Evolutionary conservation across 2,888 invertebrate genomes (phyloP), one percentile per base, ranked within the genome.

Genomic region (Parnassius mnemosyne): DNA sequence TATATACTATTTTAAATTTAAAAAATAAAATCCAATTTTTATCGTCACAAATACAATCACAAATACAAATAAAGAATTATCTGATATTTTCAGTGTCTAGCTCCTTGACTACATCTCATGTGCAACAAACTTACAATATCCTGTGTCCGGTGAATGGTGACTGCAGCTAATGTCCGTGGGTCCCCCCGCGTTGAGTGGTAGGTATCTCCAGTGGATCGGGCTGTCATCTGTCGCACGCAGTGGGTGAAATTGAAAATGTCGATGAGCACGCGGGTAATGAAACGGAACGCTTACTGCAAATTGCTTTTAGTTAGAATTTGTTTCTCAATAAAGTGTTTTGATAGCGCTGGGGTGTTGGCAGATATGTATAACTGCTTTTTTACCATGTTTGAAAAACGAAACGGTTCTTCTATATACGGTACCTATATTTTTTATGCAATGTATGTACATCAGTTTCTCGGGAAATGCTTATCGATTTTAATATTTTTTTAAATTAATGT

Each of bases 71-170:
- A 20, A 20, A 20, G 20, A 20, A 20, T 20, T 20, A 20, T 1
- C 20, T 2, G 2, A 20, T 20, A 9, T 13, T 3, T 16, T 9
- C 12, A 34, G 44, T 20, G 41, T 11, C 57, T 34, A 63, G 59
- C 78, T 71, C 76, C 60, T 63, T 3, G 66, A 51, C 73, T 75
- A 72, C 13, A 62, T 72, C 76, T 72, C 62, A 73, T 73, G 57
- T 75, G 79, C 77, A 78, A 79, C 81, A 78, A 79, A 80, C 80
- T 77, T 76, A 74, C 78, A 69, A 71, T 74, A 63, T 59, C 64
- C 57, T 50, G 60, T 68, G 78, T 78, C 78, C 79, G 67, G 64
- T 66, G 68, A 69, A 72, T 68, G 76, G 69, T 75, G 80, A 78
- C 74, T 82, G 69, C 64, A 62, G 53, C 68, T 68, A 68, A 71